Percentiles rank a stretch among this genome's conserved stretches.
Conservation (phyloP, 2,797 vertebrate species). For the Champsocephalus esox region DNA sequence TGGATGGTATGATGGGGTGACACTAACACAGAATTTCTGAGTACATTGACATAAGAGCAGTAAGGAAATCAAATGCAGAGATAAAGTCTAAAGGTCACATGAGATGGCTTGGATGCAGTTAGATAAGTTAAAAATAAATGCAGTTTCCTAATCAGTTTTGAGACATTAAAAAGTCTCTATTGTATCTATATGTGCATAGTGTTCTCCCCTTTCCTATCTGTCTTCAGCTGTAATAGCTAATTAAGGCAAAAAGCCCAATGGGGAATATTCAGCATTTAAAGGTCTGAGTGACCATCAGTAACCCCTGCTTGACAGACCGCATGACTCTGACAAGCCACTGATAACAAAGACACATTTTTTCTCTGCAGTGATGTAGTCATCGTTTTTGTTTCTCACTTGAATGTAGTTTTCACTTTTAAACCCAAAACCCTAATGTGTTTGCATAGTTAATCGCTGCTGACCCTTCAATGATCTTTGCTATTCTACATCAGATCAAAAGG, state of each 20-base stretch:
- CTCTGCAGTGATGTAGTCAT: constrained; percentile 12
- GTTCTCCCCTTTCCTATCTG: too few species aligned
- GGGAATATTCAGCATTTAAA: neutral
- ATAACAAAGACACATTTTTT: constrained; percentile 14
- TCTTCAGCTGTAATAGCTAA: too few species aligned
- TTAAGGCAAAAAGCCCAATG: too few species aligned
- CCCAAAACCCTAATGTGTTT: constrained; percentile 46
- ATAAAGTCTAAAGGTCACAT: neutral
- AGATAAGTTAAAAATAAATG: neutral
- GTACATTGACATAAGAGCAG: constrained; percentile 10
- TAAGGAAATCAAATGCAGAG: constrained; percentile 3
- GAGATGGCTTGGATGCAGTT: neutral
- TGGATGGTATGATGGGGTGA: constrained; percentile 12
- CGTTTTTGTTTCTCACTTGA: constrained; percentile 37
- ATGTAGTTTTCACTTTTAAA: constrained; percentile 42
- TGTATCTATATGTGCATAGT: too few species aligned
- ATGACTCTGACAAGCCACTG: constrained; percentile 2
- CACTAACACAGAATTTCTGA: constrained; percentile 19
- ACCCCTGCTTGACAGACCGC: neutral
- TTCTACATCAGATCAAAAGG: constrained; percentile 14
- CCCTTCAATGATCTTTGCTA: constrained; percentile 44
- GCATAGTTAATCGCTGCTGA: constrained; percentile 48
- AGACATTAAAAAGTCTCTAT: neutral
- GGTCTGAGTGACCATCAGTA: neutral
- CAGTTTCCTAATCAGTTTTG: neutral